phyloP scores from a whole-genome alignment of 2,113 vertebrate species.

The Bungarus multicinctus region DNA sequence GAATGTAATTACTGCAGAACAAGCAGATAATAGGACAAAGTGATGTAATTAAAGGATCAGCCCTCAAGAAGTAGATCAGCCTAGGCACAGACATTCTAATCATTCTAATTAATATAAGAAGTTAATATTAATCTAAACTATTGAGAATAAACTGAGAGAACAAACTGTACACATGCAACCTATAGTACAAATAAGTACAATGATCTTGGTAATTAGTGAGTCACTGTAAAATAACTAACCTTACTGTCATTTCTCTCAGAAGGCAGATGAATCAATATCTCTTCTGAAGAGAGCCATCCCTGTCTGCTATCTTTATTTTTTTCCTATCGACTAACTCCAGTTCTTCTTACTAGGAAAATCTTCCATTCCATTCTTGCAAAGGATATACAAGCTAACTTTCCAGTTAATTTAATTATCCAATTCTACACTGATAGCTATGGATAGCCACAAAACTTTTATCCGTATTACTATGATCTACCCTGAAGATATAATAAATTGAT shows the following conservation, averaged over 20 bases:
- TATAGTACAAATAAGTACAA: background rate
- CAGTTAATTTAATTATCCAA: background rate
- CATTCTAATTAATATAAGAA: background rate
- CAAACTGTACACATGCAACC: background rate
- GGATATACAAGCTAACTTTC: background rate
- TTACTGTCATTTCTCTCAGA: background rate
- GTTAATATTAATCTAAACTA: background rate
- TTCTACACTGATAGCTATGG: background rate
- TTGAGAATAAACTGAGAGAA: background rate
- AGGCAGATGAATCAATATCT: background rate
- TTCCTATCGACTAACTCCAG: background rate
- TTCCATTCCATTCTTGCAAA: background rate
- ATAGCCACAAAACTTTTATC: background rate
- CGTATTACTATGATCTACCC: background rate
- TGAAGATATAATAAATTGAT: background rate
- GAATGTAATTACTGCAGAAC: background rate
- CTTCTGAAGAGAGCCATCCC: background rate
- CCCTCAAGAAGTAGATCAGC: background rate
- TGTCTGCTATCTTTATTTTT: background rate
- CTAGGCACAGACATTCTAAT: background rate
- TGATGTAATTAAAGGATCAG: background rate
- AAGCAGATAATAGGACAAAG: background rate
- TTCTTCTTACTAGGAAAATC: background rate
- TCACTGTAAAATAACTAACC: background rate
- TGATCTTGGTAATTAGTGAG: background rate